A percentile compares a stretch with the other conserved stretches of the same genome.
These are phyloP conservation scores for Dryobota labecula DNA, from an alignment of 2,888 invertebrate genomes.

Conservation along the genomic window DNA sequence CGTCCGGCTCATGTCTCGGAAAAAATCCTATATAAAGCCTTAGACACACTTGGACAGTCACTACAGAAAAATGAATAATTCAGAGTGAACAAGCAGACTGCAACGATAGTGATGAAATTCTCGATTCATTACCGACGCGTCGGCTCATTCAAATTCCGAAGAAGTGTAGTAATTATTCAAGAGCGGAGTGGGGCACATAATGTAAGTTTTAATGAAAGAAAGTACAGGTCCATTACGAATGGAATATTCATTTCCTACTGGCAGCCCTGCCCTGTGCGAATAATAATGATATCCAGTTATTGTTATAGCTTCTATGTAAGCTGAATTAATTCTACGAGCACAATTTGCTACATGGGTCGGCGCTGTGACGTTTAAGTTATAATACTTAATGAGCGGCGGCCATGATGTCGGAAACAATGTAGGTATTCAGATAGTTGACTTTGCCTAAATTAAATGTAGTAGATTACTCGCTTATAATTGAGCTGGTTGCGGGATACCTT, in stretches of 20 bases:
- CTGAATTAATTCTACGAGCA: slow-evolving; percentile 79
- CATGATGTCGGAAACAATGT: slow-evolving; percentile 60
- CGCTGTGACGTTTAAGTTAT: slow-evolving; percentile 74
- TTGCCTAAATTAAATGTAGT: slow-evolving; percentile 58
- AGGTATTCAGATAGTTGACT: slow-evolving; percentile 61
- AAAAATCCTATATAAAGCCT: slow-evolving; percentile 24
- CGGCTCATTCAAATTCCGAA: slow-evolving; percentile 72
- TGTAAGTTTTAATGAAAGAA: slow-evolving; percentile 83
- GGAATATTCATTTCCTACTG: slow-evolving; percentile 80
- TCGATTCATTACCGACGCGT: slow-evolving; percentile 68
- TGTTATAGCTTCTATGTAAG: slow-evolving; percentile 77
- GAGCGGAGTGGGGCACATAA: slow-evolving; percentile 73
- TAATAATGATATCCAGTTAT: slow-evolving; percentile 81
- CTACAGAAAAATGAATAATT: slow-evolving; percentile 61
- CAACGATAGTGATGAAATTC: slow-evolving; percentile 66
- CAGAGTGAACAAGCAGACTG: slow-evolving; percentile 61
- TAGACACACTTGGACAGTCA: slow-evolving; percentile 28
- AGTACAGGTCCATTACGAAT: slow-evolving; percentile 77
- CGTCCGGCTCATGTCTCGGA: slow-evolving; percentile 19
- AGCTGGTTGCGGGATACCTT: slow-evolving; percentile 18
- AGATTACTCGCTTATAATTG: slow-evolving; percentile 45
- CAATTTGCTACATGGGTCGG: slow-evolving; percentile 74
- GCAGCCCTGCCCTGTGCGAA: slow-evolving; percentile 69
- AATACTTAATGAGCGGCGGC: slow-evolving; percentile 72
- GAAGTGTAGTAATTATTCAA: slow-evolving; percentile 79